Conservation (phyloP, 2,113 vertebrate species). For the Elgaria multicarinata region DNA sequence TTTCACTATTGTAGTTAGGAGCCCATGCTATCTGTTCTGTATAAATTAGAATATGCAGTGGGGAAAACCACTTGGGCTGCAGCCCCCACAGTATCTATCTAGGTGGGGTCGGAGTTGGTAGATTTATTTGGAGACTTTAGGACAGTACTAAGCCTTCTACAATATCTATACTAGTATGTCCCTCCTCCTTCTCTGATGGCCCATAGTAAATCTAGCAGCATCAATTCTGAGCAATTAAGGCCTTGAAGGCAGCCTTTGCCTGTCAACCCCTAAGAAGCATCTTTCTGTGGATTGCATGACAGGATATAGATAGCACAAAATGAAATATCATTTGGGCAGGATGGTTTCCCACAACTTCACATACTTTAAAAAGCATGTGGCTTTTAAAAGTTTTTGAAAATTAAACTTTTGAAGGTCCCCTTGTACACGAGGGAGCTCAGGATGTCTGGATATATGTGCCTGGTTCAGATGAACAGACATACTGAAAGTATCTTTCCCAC, state of each 20-base stretch:
- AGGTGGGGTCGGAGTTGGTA: background rate
- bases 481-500: background rate
- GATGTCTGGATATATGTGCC: background rate
- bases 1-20: background rate
- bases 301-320: background rate
- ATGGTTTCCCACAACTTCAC: background rate
- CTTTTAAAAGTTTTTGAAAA: background rate
- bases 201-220: background rate
- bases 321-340: slow-evolving; percentile 3
- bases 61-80: background rate
- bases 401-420: background rate
- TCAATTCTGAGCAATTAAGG: slow-evolving; percentile 21
- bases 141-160: slow-evolving; percentile 8
- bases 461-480: background rate
- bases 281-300: background rate
- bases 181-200: background rate
- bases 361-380: background rate
- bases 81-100: background rate
- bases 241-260: slow-evolving; percentile 12
- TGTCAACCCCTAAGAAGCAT: slow-evolving; percentile 17
- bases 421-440: background rate
- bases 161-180: background rate
- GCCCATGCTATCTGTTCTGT: background rate
- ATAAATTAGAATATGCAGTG: background rate
- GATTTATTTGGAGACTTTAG: slow-evolving; percentile 44